Evolutionary conservation across 2,888 invertebrate species (phyloP), one percentile per base, ranked within the genome.

Genomic region (Tipula confusa): DNA sequence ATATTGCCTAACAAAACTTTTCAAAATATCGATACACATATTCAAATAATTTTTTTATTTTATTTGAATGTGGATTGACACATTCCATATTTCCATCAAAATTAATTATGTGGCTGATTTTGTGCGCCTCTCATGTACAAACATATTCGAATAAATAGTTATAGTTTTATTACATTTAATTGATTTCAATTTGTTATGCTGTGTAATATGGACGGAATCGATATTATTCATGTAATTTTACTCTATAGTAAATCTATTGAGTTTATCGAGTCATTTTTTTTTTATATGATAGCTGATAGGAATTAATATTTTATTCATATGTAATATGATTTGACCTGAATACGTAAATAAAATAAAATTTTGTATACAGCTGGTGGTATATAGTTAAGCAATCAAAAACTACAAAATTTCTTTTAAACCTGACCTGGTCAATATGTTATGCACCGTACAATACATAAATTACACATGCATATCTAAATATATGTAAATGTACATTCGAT

Each of bases 341-440:
- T 64, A 24, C 64, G 64, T 64, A 64, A 64, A 24, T 24, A 9
- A n/a, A n/a, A n/a, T n/a, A n/a, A n/a, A n/a, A n/a, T 64, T 24
- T 18, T 9, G 9, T 64, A 24, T 9, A 24, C 24, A 64, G 9
- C 64, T 9, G 15, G 15, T 15, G 64, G 2, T n/a, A n/a, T 9
- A 24, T 64, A 9, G 64, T 64, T 64, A 64, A 24, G 11, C 64
- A 64, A 64, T 64, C 5, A 64, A 64, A 64, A 24, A 64, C n/a
- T n/a, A n/a, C n/a, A 24, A 64, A 64, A 64, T 64, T 64, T 64
- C 18, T 64, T 64, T n/a, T 64, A 64, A 64, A 64, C 64, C 64
- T 64, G 64, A 64, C 64, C 64, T 64, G 64, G 64, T 18, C 64
- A 64, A 64, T 24, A 64, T 64, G 64, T 64, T 2, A 64, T 24